Conservation (phyloP, 2,888 invertebrate genomes). For the Rotaria sp. region DNA sequence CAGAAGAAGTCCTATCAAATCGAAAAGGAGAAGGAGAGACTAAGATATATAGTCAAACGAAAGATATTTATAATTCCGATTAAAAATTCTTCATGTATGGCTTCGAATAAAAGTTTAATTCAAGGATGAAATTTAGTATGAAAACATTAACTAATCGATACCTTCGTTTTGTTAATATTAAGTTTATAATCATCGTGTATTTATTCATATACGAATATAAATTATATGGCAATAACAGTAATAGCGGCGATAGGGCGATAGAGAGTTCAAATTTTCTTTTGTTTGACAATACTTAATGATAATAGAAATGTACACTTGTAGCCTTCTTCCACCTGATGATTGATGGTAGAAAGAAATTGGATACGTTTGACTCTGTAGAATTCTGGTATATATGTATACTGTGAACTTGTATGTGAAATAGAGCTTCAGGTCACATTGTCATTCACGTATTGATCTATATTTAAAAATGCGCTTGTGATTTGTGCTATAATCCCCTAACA, state of each 20-base stretch:
- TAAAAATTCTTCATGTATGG: not conserved
- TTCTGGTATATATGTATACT: not conserved
- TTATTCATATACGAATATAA: not conserved
- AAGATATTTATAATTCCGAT: not conserved
- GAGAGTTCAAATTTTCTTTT: conserved; percentile 6
- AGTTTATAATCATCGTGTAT: not conserved
- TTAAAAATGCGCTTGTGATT: not conserved
- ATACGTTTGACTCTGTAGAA: not conserved
- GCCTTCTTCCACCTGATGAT: not conserved
- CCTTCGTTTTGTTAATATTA: not conserved
- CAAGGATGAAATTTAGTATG: not conserved
- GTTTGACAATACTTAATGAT: not conserved
- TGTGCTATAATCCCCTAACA: not conserved
- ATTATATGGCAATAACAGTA: not conserved
- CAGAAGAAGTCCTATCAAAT: not conserved
- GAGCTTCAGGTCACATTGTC: not conserved
- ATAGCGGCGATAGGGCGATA: not conserved
- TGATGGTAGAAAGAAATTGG: not conserved
- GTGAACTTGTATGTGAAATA: not conserved
- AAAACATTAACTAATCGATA: not conserved
- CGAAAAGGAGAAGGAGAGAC: not conserved
- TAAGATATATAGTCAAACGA: not conserved
- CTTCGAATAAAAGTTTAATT: not conserved
- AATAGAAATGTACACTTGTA: not conserved
- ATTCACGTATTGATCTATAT: not conserved